Conservation (phyloP, 2,888 invertebrate species). For the Lasioglossum lativentre region DNA sequence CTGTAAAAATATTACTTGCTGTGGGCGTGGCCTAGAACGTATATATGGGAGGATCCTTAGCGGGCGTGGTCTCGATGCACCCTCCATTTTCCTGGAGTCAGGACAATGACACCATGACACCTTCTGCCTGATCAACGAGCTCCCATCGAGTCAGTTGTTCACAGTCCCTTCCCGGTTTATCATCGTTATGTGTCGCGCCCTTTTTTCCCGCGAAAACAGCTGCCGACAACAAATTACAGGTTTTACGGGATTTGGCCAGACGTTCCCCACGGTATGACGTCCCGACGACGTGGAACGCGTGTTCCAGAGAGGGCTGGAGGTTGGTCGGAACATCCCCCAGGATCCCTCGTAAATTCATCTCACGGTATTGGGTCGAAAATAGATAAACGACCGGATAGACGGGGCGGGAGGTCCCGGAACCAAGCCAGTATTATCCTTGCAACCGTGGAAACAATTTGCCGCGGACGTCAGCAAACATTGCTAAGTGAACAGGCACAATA, state of each 20-base stretch:
- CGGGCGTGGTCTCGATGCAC: not conserved
- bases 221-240: conserved; percentile 45
- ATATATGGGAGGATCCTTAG: not conserved
- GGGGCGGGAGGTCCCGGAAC: not conserved
- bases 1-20: not conserved
- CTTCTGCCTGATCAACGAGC: not conserved
- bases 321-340: not conserved
- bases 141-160: not conserved
- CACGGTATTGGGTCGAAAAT: conserved; percentile 46
- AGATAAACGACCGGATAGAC: conserved; percentile 49
- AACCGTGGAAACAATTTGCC: conserved; percentile 45
- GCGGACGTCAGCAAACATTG: conserved; percentile 34
- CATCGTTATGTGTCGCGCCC: not conserved
- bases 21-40: not conserved
- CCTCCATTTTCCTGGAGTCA: not conserved
- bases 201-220: not conserved
- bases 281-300: not conserved
- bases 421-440: conserved; percentile 41
- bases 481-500: conserved; percentile 44
- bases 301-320: not conserved
- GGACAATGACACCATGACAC: not conserved
- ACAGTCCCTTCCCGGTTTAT: not conserved
- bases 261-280: conserved; percentile 37
- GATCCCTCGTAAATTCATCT: conserved; percentile 62
- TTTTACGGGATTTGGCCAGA: conserved; percentile 42